Evolutionary conservation across 2,888 invertebrate species (phyloP).

Genomic region (Drosophila colorata): DNA sequence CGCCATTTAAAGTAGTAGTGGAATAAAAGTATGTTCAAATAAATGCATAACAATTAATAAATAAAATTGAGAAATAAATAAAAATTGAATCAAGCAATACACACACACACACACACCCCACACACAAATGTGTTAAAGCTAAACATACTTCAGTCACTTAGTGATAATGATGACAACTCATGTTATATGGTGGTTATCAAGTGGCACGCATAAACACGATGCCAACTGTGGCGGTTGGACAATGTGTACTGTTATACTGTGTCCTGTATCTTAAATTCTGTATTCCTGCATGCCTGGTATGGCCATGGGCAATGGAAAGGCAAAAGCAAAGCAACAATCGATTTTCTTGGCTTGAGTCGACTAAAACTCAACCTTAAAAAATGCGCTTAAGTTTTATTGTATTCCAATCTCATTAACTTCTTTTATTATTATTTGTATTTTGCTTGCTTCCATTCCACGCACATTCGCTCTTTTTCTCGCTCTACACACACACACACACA

Average conservation of each 20-base stretch:
- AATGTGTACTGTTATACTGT: slow-evolving; percentile 17
- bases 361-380: slow-evolving; percentile 71
- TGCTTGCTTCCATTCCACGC: slow-evolving; percentile 30
- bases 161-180: neutral
- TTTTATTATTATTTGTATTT: slow-evolving; percentile 78
- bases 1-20: no score
- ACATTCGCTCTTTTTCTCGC: neutral
- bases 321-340: slow-evolving; percentile 51
- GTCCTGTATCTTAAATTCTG: neutral
- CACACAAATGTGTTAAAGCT: no score
- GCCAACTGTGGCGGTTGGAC: slow-evolving; percentile 23
- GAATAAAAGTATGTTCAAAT: neutral
- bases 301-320: neutral
- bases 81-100: no score
- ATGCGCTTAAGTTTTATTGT: slow-evolving; percentile 78
- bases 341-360: slow-evolving; percentile 68
- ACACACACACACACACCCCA: no score
- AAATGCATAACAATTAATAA: neutral
- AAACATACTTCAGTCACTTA: neutral
- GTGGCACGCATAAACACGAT: slow-evolving; percentile 27
- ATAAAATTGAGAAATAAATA: neutral
- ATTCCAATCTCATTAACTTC: slow-evolving; percentile 77
- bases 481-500: slow-evolving; percentile 5
- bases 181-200: slow-evolving; percentile 17
- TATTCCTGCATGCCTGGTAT: slow-evolving; percentile 10